Evolutionary conservation across 1,140 invertebrate genomes (phyloP), one percentile per base, ranked within the genome.

Genomic region (Araneus ventricosus): DNA sequence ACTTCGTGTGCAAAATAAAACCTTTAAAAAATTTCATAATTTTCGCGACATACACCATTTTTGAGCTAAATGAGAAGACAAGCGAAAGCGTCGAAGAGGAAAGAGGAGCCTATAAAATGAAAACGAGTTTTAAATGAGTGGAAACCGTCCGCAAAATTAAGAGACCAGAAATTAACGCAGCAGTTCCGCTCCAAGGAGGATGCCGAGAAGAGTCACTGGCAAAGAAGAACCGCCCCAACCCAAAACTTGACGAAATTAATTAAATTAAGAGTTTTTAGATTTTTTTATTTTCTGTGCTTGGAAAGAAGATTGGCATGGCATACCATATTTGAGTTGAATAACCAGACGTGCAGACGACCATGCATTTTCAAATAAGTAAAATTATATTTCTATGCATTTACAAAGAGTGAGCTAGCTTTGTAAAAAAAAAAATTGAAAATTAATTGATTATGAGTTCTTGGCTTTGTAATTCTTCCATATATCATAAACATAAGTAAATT

Each of bases 141-240:
- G 70, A 75, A 75, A 75, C 34, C 70, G 30, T 24, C 30, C 70
- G 30, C 70, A 75, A 75, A 75, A 75, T 75, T 75, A 75, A 75
- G 70, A 75, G 70, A 75, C 70, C 70, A 75, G 34, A 75, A 75
- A 75, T 75, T 75, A 75, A 34, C 30, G 70, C 17, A 34, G 70
- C 70, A 75, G 34, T 75, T 75, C 30, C 34, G 70, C 30, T 75
- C 70, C 17, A 37, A 75, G 34, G 34, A 10, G 17, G 17, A 75
- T 63, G 22, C 59, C 17, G 70, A 20, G 34, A 75, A 6, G 27
- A 75, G 20, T 75, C 30, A 5, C 10, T 75, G 14, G 70, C 4
- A 34, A 75, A 10, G 14, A 75, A 75, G 70, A 75, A 75, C 14
- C 10, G 5, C 20, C 30, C 70, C 2, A 37, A 75, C 10, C 2